Base-by-base conservation (phyloP, 2,888 invertebrate genomes). In the Antitype chi region DNA sequence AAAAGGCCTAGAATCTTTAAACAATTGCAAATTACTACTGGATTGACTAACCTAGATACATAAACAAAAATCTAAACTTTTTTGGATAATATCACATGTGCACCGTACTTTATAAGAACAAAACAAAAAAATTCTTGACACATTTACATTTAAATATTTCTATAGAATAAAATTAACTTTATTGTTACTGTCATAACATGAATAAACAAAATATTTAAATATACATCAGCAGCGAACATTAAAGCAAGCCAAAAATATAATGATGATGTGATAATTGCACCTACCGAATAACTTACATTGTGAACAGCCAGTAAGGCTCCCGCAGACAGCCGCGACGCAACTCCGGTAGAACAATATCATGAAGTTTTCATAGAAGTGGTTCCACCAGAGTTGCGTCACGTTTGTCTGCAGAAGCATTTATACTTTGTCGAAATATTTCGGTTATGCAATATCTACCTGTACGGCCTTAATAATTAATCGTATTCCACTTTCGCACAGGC, bases 401-500 rank as follows among this genome's bases (percentile, higher is more conserved):
- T 5, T 0, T 43, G n/a, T 64, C 38, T 64, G 17, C 8, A 9
- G 9, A 9, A 5, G n/a, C 32, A 23, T 60, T 43, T 28, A 76
- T 15, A 72, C 63, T 52, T 43, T 17, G 52, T 20, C 38, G 52
- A 78, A 75, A 59, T 69, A 62, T 70, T 28, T 53, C 9, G 6
- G 23, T 85, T 79, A 77, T 68, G 73, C 73, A 75, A 83, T 74
- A 9, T 63, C 17, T 52, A 64, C 77, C 38, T 71, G 47, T 49
- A 75, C 38, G 72, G 64, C 43, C 9, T 8, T 28, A 38, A 28
- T n/a, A 32, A 63, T 76, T 78, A 71, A 59, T 49, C 25, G 53
- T 55, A 85, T 86, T 70, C 76, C 69, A 84, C 83, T 86, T 84
- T 85, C 83, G 60, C 57, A 38, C 0, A 0, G 25, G 28, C 69